Evolutionary conservation across 1,140 invertebrate genomes (phyloP), one percentile per base, ranked within the genome.

Genomic region (Pogonomyrmex californicus): DNA sequence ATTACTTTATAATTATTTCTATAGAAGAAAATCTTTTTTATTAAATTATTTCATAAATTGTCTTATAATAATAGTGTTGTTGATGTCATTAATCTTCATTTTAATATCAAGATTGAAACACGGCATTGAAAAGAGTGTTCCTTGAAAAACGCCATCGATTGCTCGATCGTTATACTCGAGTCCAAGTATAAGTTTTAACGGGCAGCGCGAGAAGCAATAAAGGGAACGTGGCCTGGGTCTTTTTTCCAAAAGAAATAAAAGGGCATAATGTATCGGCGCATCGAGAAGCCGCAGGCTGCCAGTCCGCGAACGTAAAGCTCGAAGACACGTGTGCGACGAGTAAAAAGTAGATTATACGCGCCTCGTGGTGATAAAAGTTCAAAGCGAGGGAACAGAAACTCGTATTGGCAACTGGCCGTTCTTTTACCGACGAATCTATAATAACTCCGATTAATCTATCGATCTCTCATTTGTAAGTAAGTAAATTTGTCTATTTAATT

Each of bases 291-390:
- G 87, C 70, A 81, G 70, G 70, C 70, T 71, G 54, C 60, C 71
- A 90, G 73, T 65, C 73, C 86, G 76, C 76, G 88, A 88, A 79
- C 83, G 58, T 89, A 86, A 88, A 91, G 86, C 87, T 86, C 87
- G 60, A 83, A 86, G 70, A 85, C 68, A 85, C 68, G 81, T 89
- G 86, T 83, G 86, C 71, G 68, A 88, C 63, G 86, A 89, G 86
- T 87, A 87, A 89, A 88, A 88, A 78, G 86, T 85, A 87, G 76
- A 87, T 85, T 85, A 85, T 78, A 70, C 86, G 49, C 81, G 86
- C 70, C 36, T 87, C 65, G 56, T 49, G 79, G 90, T 89, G 88
- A 90, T 91, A 91, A 91, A 91, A 91, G 90, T 91, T 91, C 88
- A 90, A 91, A 91, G 89, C 71, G 81, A 88, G 51, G 33, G 54